A percentile compares a stretch with the other conserved stretches of the same genome.
Conservation (phyloP, 2,113 vertebrate genomes). For the Pelecanoides urinatrix region DNA sequence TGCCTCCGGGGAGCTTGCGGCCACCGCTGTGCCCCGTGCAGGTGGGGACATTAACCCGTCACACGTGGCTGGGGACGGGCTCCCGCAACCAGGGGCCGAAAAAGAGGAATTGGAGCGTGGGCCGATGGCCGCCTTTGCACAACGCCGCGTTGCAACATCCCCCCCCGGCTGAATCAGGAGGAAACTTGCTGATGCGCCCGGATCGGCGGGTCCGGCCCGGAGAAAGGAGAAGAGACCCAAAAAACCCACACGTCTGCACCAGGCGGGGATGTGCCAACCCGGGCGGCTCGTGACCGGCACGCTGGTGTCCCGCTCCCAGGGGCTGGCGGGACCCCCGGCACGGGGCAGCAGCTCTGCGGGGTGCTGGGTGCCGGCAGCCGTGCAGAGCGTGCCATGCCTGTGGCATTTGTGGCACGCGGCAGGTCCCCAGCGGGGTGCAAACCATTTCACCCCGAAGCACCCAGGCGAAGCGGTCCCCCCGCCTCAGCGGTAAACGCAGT, state of each 20-base stretch:
- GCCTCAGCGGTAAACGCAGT: rapidly evolving
- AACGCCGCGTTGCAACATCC: neutral
- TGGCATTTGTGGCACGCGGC: rapidly evolving
- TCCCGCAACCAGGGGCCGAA: neutral
- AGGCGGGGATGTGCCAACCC: neutral
- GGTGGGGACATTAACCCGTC: neutral
- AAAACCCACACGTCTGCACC: neutral
- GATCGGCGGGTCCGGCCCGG: rapidly evolving
- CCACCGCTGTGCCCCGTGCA: rapidly evolving
- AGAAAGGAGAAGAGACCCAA: conserved; percentile 5
- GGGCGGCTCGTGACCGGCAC: rapidly evolving
- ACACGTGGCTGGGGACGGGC: rapidly evolving
- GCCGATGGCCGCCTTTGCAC: neutral
- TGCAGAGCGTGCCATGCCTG: rapidly evolving
- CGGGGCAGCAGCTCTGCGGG: neutral
- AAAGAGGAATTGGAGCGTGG: neutral
- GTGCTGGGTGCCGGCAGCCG: neutral
- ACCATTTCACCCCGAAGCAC: rapidly evolving
- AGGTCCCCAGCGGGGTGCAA: neutral
- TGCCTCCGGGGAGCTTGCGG: neutral
- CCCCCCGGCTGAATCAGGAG: neutral
- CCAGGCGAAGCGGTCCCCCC: rapidly evolving
- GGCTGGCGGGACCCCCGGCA: rapidly evolving
- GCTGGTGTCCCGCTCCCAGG: rapidly evolving
- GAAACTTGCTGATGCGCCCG: conserved; percentile 6